Conservation (phyloP, 2,888 invertebrate species). For the Nineta flava region DNA sequence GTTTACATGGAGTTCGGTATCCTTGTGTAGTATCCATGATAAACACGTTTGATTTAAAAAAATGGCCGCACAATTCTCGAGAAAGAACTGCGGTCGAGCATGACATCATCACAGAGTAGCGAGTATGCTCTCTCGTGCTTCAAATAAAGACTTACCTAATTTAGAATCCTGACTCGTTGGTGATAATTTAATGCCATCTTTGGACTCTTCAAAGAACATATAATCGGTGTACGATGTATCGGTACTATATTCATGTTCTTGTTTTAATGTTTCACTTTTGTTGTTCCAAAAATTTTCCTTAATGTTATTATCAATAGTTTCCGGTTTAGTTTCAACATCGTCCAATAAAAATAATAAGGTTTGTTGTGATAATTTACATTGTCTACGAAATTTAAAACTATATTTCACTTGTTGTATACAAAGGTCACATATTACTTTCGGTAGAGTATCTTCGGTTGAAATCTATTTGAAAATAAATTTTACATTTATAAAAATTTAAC, state of each 20-base stretch:
- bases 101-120: too few species aligned
- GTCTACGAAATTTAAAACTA: constrained; percentile 3
- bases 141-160: too few species aligned
- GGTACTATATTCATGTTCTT: not conserved
- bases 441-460: constrained; percentile 45
- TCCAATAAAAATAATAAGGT: not conserved
- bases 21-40: too few species aligned
- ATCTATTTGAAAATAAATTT: constrained; percentile 26
- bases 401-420: constrained; percentile 40
- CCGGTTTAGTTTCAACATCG: not conserved
- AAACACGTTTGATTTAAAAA: too few species aligned
- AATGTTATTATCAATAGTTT: not conserved
- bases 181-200: not conserved
- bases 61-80: too few species aligned
- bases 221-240: not conserved
- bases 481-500: too few species aligned
- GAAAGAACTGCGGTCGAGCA: too few species aligned
- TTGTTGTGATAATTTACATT: not conserved
- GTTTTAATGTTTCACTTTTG: not conserved
- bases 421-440: constrained; percentile 49
- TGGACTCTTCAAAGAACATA: not conserved
- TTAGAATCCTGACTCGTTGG: too few species aligned
- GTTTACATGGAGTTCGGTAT: too few species aligned
- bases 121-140: too few species aligned
- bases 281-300: not conserved